A percentile compares a stretch with the other conserved stretches of the same genome.
phyloP scores from a whole-genome alignment of 53 echinoderm and acorn worm genomes.

The Antedon mediterranea region DNA sequence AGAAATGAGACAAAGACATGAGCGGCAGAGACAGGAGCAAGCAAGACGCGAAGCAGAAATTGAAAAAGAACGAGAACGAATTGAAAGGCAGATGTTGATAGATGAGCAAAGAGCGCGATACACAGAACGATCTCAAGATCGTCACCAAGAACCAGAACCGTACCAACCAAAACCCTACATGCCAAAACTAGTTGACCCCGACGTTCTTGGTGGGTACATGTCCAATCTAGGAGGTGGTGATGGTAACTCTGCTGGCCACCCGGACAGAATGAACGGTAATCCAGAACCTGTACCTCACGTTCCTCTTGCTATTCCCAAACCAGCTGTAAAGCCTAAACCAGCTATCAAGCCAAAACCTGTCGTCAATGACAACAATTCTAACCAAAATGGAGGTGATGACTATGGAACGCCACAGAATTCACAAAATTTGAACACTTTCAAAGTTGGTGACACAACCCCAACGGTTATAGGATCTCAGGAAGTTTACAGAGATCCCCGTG shows the following conservation, averaged over 20 bases:
- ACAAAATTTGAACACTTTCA: constrained; percentile 33
- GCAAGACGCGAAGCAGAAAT: constrained; percentile 65
- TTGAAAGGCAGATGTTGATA: constrained; percentile 61
- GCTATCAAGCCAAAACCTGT: background rate
- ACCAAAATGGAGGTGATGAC: background rate
- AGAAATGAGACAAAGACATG: constrained; percentile 48
- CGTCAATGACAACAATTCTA: background rate
- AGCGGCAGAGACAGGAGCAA: constrained; percentile 64
- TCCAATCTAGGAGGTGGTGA: constrained; percentile 44
- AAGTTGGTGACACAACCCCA: constrained; percentile 64
- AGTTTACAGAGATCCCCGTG: constrained; percentile 77
- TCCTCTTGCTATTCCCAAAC: background rate
- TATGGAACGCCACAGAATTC: constrained; percentile 42
- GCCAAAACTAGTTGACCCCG: constrained; percentile 28
- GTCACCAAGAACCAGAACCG: background rate
- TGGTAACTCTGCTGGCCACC: constrained; percentile 6
- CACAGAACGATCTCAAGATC: constrained; percentile 13
- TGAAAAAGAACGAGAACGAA: constrained; percentile 53
- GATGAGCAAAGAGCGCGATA: constrained; percentile 2
- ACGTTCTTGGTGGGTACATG: constrained; percentile 42
- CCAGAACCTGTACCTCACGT: background rate
- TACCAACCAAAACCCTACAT: constrained; percentile 6
- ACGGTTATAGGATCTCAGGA: constrained; percentile 92
- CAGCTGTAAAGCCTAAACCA: background rate
- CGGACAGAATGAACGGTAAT: background rate